Percentiles rank a stretch among this genome's conserved stretches.
Conservation (phyloP, 64 coral and sea anemone species). For the Catalaphyllia jardinei region DNA sequence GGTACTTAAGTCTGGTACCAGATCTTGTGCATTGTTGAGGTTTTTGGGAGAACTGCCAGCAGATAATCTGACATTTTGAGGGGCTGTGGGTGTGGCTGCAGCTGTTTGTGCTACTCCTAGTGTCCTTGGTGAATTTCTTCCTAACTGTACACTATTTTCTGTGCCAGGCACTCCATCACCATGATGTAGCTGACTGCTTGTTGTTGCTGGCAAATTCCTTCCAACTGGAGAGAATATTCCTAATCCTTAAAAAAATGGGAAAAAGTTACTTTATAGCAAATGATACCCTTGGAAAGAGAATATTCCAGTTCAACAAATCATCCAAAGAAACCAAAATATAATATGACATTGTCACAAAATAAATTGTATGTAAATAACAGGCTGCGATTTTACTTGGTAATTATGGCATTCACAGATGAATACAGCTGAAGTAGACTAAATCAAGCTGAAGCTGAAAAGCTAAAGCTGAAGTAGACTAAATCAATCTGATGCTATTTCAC, state of each 20-base stretch:
- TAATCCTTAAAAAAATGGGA: neutral
- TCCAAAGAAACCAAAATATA: neutral
- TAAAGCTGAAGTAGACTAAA: too few species aligned
- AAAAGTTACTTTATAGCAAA: neutral
- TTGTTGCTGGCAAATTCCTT: neutral
- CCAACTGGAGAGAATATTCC: slow-evolving; percentile 42
- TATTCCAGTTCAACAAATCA: neutral
- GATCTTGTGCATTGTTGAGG: neutral
- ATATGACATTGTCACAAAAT: neutral
- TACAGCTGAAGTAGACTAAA: too few species aligned
- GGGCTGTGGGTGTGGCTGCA: neutral
- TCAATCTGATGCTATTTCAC: too few species aligned
- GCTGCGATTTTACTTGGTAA: too few species aligned
- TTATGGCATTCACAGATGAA: too few species aligned
- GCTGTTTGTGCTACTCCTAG: neutral
- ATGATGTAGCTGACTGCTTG: neutral
- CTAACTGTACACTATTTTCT: neutral
- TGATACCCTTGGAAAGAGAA: neutral
- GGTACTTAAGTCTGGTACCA: neutral
- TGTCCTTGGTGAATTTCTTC: neutral
- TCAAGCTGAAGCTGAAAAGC: too few species aligned
- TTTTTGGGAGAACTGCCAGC: neutral
- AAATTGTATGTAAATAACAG: neutral
- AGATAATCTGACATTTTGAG: neutral
- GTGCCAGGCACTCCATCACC: neutral